phyloP scores from a whole-genome alignment of 2,113 vertebrate genomes.

The Eulemur rufifrons region DNA sequence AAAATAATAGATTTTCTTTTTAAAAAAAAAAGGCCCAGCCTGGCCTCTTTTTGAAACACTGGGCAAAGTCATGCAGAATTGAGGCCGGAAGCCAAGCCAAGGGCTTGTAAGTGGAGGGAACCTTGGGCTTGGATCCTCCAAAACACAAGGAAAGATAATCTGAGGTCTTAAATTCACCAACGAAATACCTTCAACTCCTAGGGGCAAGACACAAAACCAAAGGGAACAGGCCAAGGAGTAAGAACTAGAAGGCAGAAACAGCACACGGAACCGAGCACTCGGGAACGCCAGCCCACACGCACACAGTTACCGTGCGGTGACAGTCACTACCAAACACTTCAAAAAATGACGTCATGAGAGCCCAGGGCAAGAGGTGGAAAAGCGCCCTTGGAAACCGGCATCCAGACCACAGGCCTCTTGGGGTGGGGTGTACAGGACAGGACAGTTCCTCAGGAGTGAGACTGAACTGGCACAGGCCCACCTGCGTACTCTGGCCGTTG shows the following conservation, averaged over 20 bases:
- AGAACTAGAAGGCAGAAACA: not conserved
- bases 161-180: not conserved
- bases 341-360: not conserved
- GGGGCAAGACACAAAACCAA: not conserved
- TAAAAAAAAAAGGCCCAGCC: not conserved
- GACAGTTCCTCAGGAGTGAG: not conserved
- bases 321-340: not conserved
- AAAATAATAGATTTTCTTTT: not conserved
- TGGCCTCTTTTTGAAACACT: not conserved
- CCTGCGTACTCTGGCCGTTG: not conserved
- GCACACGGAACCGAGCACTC: not conserved
- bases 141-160: not conserved
- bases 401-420: not conserved
- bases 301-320: rapidly evolving
- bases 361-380: not conserved
- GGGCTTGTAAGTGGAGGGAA: not conserved
- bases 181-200: not conserved
- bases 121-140: not conserved
- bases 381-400: not conserved
- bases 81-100: not conserved
- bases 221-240: not conserved
- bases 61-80: not conserved
- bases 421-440: not conserved
- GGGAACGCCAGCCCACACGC: not conserved
- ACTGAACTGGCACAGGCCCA: not conserved